Evolutionary conservation across 2,888 invertebrate species (phyloP), one percentile per base, ranked within the genome.

Genomic region (Caenorhabditis japonica): DNA sequence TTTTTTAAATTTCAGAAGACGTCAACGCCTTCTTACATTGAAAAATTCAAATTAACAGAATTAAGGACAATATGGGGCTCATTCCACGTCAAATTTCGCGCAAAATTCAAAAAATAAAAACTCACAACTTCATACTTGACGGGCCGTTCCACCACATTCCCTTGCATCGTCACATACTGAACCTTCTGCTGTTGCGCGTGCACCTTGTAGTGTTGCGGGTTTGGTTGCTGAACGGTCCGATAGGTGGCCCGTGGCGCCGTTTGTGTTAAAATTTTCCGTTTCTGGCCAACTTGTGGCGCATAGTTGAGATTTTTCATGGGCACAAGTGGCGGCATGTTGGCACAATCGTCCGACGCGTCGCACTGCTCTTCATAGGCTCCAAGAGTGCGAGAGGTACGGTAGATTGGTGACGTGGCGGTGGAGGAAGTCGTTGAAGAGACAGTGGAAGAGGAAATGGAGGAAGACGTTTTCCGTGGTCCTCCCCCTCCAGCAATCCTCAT

Each of bases 71-170:
- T n/a, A n/a, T n/a, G n/a, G n/a, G n/a, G n/a, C n/a, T n/a, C n/a
- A n/a, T n/a, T n/a, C n/a, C n/a, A n/a, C n/a, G n/a, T n/a, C n/a
- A n/a, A n/a, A n/a, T n/a, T n/a, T n/a, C n/a, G n/a, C n/a, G n/a
- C 25, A 38, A 15, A 15, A 55, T 27, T 23, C 23, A 43, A 33
- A 56, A 17, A 56, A 59, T 19, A 12, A 13, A 19, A 27, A 64
- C 71, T 59, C 34, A 72, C 72, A 51, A 73, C 58, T 55, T 73
- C 73, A 61, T 68, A 73, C 41, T 73, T 73, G 15, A 73, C 56
- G 7, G 72, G 60, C 19, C 66, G 41, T 2, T 72, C 66, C 34
- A 59, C 49, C 17, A 73, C 56, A 8, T 62, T 59, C 17, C 66
- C 39, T 2, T 66, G 60, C 36, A 60, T 43, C 19, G 72, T 19